Percentiles rank a stretch among this genome's conserved stretches.
Evolutionary conservation across 2,888 invertebrate species (phyloP).

Genomic region (Ptilodon capucinus): DNA sequence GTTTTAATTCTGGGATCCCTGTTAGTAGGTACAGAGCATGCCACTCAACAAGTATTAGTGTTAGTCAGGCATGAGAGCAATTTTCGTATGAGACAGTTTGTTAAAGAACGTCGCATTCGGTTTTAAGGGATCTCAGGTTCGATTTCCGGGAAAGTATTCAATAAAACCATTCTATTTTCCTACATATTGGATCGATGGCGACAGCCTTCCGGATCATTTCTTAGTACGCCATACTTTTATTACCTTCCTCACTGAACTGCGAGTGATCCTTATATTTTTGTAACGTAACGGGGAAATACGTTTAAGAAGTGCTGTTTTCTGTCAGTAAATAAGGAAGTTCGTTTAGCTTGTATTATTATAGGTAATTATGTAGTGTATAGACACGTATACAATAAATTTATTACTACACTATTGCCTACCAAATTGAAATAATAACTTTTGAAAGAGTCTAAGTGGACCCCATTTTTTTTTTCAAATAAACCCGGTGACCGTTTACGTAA

Average conservation of each 20-base stretch:
- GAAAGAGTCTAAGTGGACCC: neutral
- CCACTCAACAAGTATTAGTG: too few species aligned
- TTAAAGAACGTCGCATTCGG: too few species aligned
- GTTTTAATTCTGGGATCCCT: too few species aligned
- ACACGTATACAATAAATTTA: too few species aligned
- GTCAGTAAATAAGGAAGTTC: too few species aligned
- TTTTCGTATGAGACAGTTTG: too few species aligned
- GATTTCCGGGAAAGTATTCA: neutral
- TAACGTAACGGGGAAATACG: neutral
- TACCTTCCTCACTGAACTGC: neutral
- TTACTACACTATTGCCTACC: too few species aligned
- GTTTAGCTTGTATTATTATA: too few species aligned
- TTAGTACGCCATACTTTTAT: neutral
- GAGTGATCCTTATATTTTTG: neutral
- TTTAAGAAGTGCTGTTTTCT: too few species aligned
- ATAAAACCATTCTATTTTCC: slow-evolving; percentile 6
- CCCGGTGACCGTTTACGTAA: neutral
- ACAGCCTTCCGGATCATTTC: slow-evolving; percentile 10
- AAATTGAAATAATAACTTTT: neutral
- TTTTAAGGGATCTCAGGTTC: neutral
- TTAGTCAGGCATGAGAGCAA: too few species aligned
- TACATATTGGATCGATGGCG: slow-evolving; percentile 2
- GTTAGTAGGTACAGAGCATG: too few species aligned
- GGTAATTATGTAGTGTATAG: too few species aligned
- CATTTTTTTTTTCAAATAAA: neutral